Evolutionary conservation across 2,113 vertebrate species (phyloP).

Genomic region (Hyperoodon ampullatus): DNA sequence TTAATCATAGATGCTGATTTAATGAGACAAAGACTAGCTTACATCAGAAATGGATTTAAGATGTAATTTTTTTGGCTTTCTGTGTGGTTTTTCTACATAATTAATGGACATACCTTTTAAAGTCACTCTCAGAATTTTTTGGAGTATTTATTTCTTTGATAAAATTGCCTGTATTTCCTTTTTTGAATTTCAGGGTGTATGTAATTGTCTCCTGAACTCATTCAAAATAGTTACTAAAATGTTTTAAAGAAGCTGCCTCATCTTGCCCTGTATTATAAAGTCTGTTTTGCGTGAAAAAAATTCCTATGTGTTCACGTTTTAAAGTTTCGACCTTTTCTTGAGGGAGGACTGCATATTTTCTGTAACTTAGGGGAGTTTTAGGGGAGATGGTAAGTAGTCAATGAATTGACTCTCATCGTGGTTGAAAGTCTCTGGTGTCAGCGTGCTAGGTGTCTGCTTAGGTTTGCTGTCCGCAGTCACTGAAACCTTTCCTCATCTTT

Average conservation of each 20-base stretch:
- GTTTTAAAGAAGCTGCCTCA: conserved; percentile 5
- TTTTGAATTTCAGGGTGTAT: conserved; percentile 24
- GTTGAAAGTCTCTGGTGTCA: fast-evolving
- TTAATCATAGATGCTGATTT: conserved; percentile 98
- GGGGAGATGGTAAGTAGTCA: neutral
- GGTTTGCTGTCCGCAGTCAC: neutral
- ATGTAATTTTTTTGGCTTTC: conserved; percentile 92
- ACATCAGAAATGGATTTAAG: conserved; percentile 97
- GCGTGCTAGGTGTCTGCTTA: neutral
- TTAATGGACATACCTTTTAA: conserved; percentile 90
- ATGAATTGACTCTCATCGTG: neutral
- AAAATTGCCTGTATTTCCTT: neutral
- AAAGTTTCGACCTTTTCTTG: neutral
- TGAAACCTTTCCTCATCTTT: neutral
- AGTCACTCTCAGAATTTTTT: conserved; percentile 76
- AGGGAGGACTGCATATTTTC: neutral
- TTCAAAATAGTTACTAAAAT: conserved; percentile 46
- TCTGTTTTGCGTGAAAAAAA: neutral
- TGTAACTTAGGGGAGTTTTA: neutral
- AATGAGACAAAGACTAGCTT: conserved; percentile 95
- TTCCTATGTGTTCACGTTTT: neutral
- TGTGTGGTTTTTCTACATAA: conserved; percentile 93
- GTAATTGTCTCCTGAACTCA: neutral
- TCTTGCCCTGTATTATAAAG: neutral
- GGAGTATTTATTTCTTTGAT: conserved; percentile 72